Evolutionary conservation across 2,113 vertebrate genomes (phyloP).

Genomic region (Engraulis encrasicolus): DNA sequence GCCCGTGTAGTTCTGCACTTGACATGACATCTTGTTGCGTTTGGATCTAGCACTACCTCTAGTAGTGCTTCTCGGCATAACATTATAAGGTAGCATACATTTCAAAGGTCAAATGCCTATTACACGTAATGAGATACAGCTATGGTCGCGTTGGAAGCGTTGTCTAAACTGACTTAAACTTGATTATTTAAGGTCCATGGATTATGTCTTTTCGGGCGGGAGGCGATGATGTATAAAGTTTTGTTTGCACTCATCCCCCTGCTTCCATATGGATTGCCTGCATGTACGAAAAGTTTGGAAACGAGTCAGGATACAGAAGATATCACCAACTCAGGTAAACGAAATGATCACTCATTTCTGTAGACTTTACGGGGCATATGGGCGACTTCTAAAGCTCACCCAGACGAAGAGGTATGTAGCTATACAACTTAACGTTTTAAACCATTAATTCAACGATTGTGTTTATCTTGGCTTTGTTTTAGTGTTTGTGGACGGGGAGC

Average conservation of each 20-base stretch:
- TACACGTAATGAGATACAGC: background rate
- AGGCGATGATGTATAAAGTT: slow-evolving; percentile 73
- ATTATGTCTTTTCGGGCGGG: slow-evolving; percentile 62
- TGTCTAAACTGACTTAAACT: too few relatives aligned
- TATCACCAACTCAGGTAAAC: slow-evolving; percentile 73
- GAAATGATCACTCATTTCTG: too few relatives aligned
- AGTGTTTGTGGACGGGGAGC: slow-evolving; percentile 87
- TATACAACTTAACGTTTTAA: too few relatives aligned
- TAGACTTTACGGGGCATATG: too few relatives aligned
- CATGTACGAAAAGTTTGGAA: slow-evolving; percentile 56
- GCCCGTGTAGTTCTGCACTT: too few relatives aligned
- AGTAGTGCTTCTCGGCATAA: too few relatives aligned
- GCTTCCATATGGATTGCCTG: slow-evolving; percentile 67
- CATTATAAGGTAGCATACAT: background rate
- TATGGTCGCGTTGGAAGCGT: background rate
- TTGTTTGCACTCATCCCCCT: slow-evolving; percentile 77
- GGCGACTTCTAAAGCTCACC: too few relatives aligned
- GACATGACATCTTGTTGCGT: background rate
- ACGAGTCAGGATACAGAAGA: slow-evolving; percentile 37
- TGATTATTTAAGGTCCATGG: too few relatives aligned
- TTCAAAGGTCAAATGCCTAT: background rate
- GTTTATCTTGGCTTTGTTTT: background rate
- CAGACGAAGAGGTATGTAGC: too few relatives aligned
- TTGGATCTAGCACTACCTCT: too few relatives aligned
- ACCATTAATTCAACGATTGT: too few relatives aligned